Base-by-base conservation (phyloP, 2,888 invertebrate species). In the Diarsia rubi region DNA sequence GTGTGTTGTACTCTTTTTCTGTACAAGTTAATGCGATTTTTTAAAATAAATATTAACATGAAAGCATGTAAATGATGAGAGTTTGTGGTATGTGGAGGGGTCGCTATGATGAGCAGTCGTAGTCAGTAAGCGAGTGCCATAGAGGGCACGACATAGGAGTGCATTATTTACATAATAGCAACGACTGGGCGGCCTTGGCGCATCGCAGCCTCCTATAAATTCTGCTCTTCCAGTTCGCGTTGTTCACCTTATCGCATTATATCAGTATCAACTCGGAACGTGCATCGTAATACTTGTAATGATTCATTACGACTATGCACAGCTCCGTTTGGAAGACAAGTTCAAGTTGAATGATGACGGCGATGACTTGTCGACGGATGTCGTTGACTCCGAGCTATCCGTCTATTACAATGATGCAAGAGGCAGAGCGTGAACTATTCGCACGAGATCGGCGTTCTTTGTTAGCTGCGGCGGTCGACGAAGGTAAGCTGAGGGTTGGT, bases 111-210 rank as follows among this genome's bases (percentile, higher is more conserved):
- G 76, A 65, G 77, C 64, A 78, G 71, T 42, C 69, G 80, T 60
- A 78, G 73, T 63, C 72, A 59, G 77, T 79, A 81, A 74, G 79
- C 77, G 79, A 83, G 69, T 87, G 77, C 87, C 79, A 73, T 73
- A 82, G 88, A 88, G 88, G 87, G 87, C 89, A 89, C 84, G 82
- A 88, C 88, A 87, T 81, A 75, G 63, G 88, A 89, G 84, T 90
- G 91, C 91, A 92, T 91, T 94, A 94, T 95, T 95, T 94, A 94
- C 94, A 94, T 94, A 94, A 94, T 92, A 92, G 91, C 91, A 88
- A 90, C 86, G 91, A 94, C 93, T 91, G 91, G 93, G 87, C 92
- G 94, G 87, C 94, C 95, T 95, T 95, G 94, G 92, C 85, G 90
- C 88, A 86, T 88, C 87, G 86, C 90, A 88, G 89, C 86, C 88